Evolutionary conservation across 2,888 invertebrate genomes (phyloP).

Genomic region (Ethmia dodecea): DNA sequence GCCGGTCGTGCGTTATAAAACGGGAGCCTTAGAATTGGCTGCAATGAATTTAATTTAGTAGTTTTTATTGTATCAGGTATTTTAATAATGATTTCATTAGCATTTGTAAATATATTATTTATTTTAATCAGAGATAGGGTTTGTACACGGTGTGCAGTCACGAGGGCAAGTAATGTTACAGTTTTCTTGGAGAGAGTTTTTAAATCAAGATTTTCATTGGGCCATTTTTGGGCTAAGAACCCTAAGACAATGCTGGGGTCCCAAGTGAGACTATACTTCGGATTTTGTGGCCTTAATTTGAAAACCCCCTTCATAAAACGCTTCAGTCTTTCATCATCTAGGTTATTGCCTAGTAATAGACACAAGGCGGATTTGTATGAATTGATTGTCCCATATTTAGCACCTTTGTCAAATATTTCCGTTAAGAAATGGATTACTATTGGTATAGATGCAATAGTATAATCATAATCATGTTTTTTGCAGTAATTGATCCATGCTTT

Average conservation of each 20-base stretch:
- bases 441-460: too few species aligned
- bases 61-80: constrained; percentile 10
- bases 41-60: constrained; percentile 1
- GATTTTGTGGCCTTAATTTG: constrained; percentile 2
- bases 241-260: constrained; percentile 5
- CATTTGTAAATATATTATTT: constrained; percentile 3
- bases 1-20: background rate
- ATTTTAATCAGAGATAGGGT: constrained; percentile 7
- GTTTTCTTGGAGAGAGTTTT: constrained; percentile 7
- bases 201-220: constrained; percentile 3
- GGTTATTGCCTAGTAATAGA: constrained; percentile 1
- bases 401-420: too few species aligned
- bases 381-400: too few species aligned
- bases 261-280: constrained; percentile 11
- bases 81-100: constrained; percentile 2
- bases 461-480: too few species aligned
- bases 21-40: constrained; percentile 2
- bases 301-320: constrained; percentile 11
- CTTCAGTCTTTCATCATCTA: constrained; percentile 3
- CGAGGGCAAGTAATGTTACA: constrained; percentile 7
- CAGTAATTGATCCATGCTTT: too few species aligned
- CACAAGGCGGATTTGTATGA: too few species aligned
- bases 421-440: too few species aligned
- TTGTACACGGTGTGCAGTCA: constrained; percentile 9
- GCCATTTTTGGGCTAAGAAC: constrained; percentile 1